Base-by-base conservation (phyloP, 2,888 invertebrate genomes). In the Lasioglossum marginatum region DNA sequence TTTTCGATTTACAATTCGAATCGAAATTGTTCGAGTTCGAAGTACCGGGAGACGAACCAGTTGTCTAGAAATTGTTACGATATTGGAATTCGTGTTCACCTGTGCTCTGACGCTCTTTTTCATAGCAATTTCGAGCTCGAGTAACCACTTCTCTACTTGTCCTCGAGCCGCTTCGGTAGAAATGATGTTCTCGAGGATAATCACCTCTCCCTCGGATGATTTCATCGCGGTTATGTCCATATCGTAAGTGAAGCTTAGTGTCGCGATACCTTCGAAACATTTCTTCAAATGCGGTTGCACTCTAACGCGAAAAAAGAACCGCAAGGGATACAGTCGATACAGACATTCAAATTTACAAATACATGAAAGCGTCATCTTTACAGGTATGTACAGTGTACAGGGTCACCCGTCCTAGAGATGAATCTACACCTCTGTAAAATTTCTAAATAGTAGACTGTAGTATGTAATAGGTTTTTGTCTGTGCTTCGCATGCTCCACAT, bases 271-370 rank as follows among this genome's bases (percentile, higher is more conserved):
- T 93, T 97, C 96, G 94, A 97, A 97, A 89, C 96, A 97, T 91
- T 97, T 97, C 93, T 96, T 97, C 84, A 97, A 92, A 93, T 97
- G 96, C 0, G 96, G 96, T 91, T 97, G 96, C 16, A 97, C 96
- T 81, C 96, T 95, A 72, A 71, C 48, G 37, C 1, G 6, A 0
- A n/a, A 2, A 12, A 40, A n/a, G n/a, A 27, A n/a, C 4, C 2
- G 1, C 4, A n/a, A 16, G 16, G 16, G 10, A 34, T 16, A 6
- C 27, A 34, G 34, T n/a, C n/a, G n/a, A n/a, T n/a, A n/a, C n/a
- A n/a, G n/a, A 66, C 27, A 8, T 16, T 31, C 1, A 19, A 66
- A 66, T 66, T 66, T 34, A 66, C 8, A 66, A 34, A 34, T 66
- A 34, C 8, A 16, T 8, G 16, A 34, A 31, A 34, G 16, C 19